Percentiles rank a stretch among this genome's conserved stretches.
phyloP scores from a whole-genome alignment of 2,797 vertebrate genomes.

The Todus mexicanus region DNA sequence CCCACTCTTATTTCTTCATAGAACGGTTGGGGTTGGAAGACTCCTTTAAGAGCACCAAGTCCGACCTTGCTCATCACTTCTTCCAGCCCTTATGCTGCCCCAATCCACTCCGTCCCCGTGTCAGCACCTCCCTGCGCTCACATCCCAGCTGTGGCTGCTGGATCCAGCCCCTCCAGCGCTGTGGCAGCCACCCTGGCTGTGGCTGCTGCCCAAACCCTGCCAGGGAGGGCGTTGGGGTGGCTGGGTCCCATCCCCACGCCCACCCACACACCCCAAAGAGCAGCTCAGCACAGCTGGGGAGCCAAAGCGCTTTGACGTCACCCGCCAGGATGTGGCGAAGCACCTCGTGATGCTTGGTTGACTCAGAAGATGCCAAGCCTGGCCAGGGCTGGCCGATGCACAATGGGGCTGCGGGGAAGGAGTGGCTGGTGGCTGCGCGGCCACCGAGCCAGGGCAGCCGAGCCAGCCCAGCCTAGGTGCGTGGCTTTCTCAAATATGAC shows the following conservation, averaged over 20 bases:
- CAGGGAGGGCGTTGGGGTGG: background rate
- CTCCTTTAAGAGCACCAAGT: background rate
- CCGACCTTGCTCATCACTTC: background rate
- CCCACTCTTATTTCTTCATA: background rate
- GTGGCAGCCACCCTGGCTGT: background rate
- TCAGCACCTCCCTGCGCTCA: background rate
- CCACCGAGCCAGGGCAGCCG: rapidly evolving
- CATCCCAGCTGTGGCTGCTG: background rate
- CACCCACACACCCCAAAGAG: no score
- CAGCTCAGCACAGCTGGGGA: rapidly evolving
- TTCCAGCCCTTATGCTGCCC: background rate
- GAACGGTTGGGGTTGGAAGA: background rate
- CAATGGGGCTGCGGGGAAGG: background rate
- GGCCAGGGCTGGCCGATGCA: rapidly evolving
- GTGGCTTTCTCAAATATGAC: background rate
- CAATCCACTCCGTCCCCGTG: background rate
- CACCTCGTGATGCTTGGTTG: background rate
- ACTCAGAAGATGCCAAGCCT: conserved; percentile 11
- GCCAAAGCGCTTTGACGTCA: background rate
- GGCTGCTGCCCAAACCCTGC: background rate
- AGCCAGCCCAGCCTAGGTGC: background rate
- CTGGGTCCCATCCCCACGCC: rapidly evolving
- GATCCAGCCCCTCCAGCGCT: background rate
- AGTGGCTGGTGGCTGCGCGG: background rate
- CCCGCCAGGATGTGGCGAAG: background rate